Evolutionary conservation across 2,113 vertebrate genomes (phyloP), one percentile per base, ranked within the genome.

Genomic region (Echinops telfairi): DNA sequence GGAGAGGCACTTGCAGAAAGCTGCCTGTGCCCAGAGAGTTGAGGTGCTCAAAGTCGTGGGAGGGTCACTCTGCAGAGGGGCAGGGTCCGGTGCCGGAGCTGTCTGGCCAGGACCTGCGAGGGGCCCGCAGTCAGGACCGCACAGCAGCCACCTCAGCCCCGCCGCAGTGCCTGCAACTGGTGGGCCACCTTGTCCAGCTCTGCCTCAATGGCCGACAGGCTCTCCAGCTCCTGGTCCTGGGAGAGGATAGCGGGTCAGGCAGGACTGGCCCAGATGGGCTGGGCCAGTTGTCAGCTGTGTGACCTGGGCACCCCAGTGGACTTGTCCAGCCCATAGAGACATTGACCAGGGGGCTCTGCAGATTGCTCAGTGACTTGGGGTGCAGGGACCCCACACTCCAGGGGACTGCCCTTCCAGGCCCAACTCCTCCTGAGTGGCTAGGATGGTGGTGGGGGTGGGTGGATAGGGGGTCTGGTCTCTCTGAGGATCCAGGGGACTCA

Each of bases 221-320:
- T 99, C 96, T 99, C 99, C 92, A 99, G 98, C 96, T 99, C 99
- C 84, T 98, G 98, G 78, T 99, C 99, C 99, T 99, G 97, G 92
- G 15, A 58, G 53, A 93, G 91, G 95, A 86, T 12, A 57, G 1
- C 40, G 23, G 58, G 40, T 15, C 47, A 82, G 0, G 15, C 1
- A 0, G 76, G 22, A 0, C 85, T 6, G 43, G 40, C 57, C 70
- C 23, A 40, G 40, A 40, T 40, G 3, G 40, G 40, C 40, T 40
- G 40, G 6, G 43, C 83, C 4, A 4, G 22, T 38, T 43, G 66
- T 47, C 12, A 17, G 89, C 79, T 62, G 86, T 53, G 71, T 77
- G 94, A 27, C 64, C 79, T 71, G 9, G 0, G 29, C 76, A 78
- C 43, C 82, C 40, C n/a, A 22, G 83, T 23, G 40, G 25, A 33